These are phyloP conservation scores for Propithecus coquereli DNA, from an alignment of 2,113 vertebrate species.

Conservation along the genomic window DNA sequence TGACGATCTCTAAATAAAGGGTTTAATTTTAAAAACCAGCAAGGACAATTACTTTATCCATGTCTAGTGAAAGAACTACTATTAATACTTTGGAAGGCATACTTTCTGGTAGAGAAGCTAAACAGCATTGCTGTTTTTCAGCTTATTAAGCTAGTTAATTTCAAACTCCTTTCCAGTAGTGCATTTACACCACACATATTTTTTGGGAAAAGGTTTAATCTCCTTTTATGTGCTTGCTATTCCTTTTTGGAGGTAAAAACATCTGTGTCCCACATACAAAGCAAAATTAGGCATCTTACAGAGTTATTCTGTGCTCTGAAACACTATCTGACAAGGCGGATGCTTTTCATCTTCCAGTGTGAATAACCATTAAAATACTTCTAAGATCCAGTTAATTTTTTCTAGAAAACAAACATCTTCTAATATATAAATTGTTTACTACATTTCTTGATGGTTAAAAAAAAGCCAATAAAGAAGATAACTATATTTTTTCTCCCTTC, in stretches of 20 bases:
- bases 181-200: neutral
- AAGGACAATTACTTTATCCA: neutral
- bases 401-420: constrained; percentile 43
- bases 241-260: constrained; percentile 29
- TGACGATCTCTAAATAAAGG: neutral
- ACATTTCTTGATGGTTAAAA: neutral
- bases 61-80: neutral
- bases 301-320: neutral
- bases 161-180: neutral
- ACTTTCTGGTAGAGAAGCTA: neutral
- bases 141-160: neutral
- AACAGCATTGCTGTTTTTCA: neutral
- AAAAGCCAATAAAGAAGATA: neutral
- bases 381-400: neutral
- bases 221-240: constrained; percentile 2
- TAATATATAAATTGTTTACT: neutral
- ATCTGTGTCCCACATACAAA: constrained; percentile 16
- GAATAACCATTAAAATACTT: neutral
- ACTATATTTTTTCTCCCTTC: constrained; percentile 1
- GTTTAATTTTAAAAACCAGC: neutral
- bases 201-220: neutral
- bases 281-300: neutral
- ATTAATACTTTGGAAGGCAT: neutral
- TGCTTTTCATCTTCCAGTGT: constrained; percentile 24
- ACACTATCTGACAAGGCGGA: neutral